Conservation (phyloP, 1,140 invertebrate genomes). For the Drosophila obscura region DNA sequence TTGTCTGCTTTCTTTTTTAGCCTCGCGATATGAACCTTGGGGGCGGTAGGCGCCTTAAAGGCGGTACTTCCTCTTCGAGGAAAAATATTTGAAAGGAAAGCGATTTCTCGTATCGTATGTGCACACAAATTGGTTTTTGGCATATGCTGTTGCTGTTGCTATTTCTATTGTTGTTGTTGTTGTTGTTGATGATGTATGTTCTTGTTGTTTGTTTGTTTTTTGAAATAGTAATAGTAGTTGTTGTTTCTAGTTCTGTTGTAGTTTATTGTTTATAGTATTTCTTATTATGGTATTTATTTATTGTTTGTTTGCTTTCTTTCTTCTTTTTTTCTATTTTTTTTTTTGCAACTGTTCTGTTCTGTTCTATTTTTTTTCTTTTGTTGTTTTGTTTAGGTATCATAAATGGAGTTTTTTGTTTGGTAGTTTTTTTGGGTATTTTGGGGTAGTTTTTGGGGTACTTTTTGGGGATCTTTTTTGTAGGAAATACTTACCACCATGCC, state of each 20-base stretch:
- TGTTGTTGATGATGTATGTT: slow-evolving; percentile 47
- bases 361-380: slow-evolving; percentile 34
- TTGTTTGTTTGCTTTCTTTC: slow-evolving; percentile 8
- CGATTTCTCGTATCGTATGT: slow-evolving; percentile 19
- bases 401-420: slow-evolving; percentile 35
- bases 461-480: slow-evolving; percentile 25
- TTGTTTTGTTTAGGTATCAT: slow-evolving; percentile 34
- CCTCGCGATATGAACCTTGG: background rate
- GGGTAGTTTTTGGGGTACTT: slow-evolving; percentile 14
- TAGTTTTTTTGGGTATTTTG: slow-evolving; percentile 27
- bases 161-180: slow-evolving; percentile 39
- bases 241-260: slow-evolving; percentile 15
- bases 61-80: slow-evolving; percentile 13
- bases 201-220: slow-evolving; percentile 22
- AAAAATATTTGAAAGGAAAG: slow-evolving; percentile 2
- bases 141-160: slow-evolving; percentile 21
- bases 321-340: slow-evolving; percentile 11
- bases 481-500: slow-evolving; percentile 95
- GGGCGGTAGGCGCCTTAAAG: slow-evolving; percentile 22
- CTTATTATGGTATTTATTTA: slow-evolving; percentile 23
- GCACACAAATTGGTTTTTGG: slow-evolving; percentile 26
- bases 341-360: slow-evolving; percentile 48
- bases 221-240: too few relatives aligned
- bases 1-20: slow-evolving; percentile 4
- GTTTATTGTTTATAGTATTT: slow-evolving; percentile 34